These are phyloP conservation scores for Tyrannus savana DNA, from an alignment of 2,113 vertebrate species.

Conservation along the genomic window DNA sequence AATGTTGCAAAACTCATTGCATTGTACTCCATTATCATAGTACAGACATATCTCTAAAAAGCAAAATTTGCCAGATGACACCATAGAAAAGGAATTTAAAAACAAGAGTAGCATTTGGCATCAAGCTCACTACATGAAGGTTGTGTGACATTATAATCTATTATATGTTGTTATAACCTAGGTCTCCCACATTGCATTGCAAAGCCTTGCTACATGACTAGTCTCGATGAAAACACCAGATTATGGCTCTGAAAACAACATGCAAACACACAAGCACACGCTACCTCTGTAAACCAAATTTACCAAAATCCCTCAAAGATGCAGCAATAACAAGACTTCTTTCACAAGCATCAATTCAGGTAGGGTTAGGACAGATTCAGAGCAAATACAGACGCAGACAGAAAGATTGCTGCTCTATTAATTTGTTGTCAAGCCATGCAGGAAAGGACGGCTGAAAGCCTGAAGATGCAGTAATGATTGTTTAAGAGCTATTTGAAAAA, in stretches of 20 bases:
- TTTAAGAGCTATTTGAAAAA: conserved; percentile 67
- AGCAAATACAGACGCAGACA: conserved; percentile 6
- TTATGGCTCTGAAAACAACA: background rate
- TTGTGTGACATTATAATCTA: background rate
- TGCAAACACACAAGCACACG: conserved; percentile 22
- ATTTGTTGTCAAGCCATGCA: conserved; percentile 59
- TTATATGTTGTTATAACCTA: background rate
- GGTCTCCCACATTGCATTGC: background rate
- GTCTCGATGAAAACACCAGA: background rate
- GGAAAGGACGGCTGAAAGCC: conserved; percentile 28
- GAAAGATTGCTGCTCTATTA: conserved; percentile 56
- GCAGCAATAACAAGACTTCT: background rate
- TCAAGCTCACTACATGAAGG: background rate
- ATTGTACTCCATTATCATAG: background rate
- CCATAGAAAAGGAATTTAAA: background rate
- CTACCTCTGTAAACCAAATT: conserved; percentile 1
- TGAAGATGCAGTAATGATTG: conserved; percentile 58
- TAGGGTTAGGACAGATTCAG: conserved; percentile 31
- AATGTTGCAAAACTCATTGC: background rate
- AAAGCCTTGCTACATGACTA: background rate
- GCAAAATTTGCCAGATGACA: background rate
- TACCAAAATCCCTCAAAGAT: background rate
- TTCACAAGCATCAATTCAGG: background rate
- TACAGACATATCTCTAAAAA: background rate
- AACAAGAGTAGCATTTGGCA: background rate